Percentiles rank a stretch among this genome's conserved stretches.
phyloP scores from a whole-genome alignment of 2,888 invertebrate species.

The Thymelicus sylvestris region DNA sequence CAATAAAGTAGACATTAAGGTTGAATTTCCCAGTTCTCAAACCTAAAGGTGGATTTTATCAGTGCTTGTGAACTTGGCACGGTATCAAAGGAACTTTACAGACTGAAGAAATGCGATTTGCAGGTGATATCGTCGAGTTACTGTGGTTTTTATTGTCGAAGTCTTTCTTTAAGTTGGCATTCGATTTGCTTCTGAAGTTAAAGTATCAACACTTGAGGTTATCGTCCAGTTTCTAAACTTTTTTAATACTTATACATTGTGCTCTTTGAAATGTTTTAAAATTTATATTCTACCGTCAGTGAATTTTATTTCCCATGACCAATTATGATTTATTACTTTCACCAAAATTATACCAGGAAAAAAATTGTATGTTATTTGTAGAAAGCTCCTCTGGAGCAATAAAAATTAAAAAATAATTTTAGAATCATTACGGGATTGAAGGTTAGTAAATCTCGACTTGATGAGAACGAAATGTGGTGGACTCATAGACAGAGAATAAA shows the following conservation, averaged over 20 bases:
- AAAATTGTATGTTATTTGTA: too few species aligned
- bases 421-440: too few species aligned
- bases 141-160: slow-evolving; percentile 21
- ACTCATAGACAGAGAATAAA: too few species aligned
- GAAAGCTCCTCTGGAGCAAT: too few species aligned
- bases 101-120: slow-evolving; percentile 35
- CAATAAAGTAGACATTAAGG: slow-evolving; percentile 1
- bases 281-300: background rate
- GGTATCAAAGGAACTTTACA: slow-evolving; percentile 34
- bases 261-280: background rate
- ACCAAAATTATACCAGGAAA: too few species aligned
- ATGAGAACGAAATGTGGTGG: too few species aligned
- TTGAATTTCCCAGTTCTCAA: background rate
- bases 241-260: background rate
- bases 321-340: too few species aligned
- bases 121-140: slow-evolving; percentile 22
- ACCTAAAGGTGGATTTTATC: slow-evolving; percentile 10
- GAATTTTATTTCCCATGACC: background rate
- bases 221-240: slow-evolving; percentile 16
- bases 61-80: slow-evolving; percentile 26
- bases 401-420: too few species aligned
- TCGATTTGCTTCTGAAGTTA: slow-evolving; percentile 24
- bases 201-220: slow-evolving; percentile 23
- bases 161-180: slow-evolving; percentile 19
- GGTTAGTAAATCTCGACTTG: too few species aligned